These are phyloP conservation scores for Bryconaethiops microstoma DNA, from an alignment of 2,797 vertebrate genomes.

Conservation along the genomic window DNA sequence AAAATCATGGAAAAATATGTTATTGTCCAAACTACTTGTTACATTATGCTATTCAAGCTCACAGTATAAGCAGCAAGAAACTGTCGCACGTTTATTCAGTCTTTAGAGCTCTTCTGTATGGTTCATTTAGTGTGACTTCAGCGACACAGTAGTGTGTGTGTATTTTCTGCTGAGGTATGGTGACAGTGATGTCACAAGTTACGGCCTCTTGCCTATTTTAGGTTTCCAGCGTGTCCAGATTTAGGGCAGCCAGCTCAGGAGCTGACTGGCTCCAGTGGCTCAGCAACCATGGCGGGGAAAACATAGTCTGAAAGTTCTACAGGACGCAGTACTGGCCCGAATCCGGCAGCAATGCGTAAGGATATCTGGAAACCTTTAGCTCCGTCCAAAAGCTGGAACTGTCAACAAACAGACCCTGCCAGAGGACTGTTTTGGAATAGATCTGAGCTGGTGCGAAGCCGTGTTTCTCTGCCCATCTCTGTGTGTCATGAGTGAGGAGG, in stretches of 20 bases:
- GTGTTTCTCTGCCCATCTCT: slow-evolving; percentile 65
- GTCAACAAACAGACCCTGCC: slow-evolving; percentile 32
- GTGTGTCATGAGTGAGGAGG: slow-evolving; percentile 76
- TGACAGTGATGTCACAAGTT: slow-evolving; percentile 12
- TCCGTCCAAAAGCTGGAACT: slow-evolving; percentile 21
- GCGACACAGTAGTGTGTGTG: slow-evolving; percentile 10
- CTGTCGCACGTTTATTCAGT: slow-evolving; percentile 2
- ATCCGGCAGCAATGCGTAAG: not conserved
- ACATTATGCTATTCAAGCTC: not conserved
- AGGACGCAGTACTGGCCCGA: not conserved
- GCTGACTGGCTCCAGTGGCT: slow-evolving; percentile 32
- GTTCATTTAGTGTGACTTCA: slow-evolving; percentile 18
- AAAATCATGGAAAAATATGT: not conserved
- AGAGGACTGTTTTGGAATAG: slow-evolving; percentile 36
- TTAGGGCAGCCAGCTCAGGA: slow-evolving; percentile 31
- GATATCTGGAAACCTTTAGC: slow-evolving; percentile 15
- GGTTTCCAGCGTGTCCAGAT: slow-evolving; percentile 45
- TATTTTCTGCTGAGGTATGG: slow-evolving; percentile 27
- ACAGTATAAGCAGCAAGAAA: not conserved
- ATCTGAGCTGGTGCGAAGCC: slow-evolving; percentile 46
- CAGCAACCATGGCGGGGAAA: slow-evolving; percentile 27
- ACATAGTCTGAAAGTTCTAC: not conserved
- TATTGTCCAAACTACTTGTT: not conserved
- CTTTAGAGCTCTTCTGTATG: slow-evolving; percentile 5
- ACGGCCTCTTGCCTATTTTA: slow-evolving; percentile 26